Evolutionary conservation across 30 jellyfish, hydroid and myxozoan genomes (phyloP), one percentile per base, ranked within the genome.

Genomic region (Nemopilema nomurai): DNA sequence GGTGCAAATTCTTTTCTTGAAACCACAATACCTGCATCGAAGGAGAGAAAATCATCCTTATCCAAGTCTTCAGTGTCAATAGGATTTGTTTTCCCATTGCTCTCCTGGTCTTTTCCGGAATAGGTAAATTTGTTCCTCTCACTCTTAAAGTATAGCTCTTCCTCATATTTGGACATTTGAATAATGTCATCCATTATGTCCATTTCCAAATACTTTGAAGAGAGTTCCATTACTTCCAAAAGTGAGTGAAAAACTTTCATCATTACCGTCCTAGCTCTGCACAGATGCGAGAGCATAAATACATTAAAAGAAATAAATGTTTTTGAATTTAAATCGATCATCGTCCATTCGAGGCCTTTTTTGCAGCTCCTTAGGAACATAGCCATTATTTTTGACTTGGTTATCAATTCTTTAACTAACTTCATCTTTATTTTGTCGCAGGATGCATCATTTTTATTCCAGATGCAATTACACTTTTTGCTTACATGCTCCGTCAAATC

Each of bases 291-390:
- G 20, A 79, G 32, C 30, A 79, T 9, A 23, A 79, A 79, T 9
- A 28, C 24, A 33, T 79, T 23, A 24, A 64, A 79, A 23, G 89
- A 23, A 1, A 64, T 24, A 66, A 79, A 79, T 0, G 78, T 79
- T 25, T 29, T 68, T 13, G 72, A 79, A 20, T 62, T 49, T 8
- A 79, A 27, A 32, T 79, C 73, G 1, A 41, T 25, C 16, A 30
- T 79, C 0, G 79, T 28, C 74, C 76, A 31, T 53, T 74, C 19
- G 23, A 77, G n/a, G 17, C 51, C 87, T 16, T 17, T 18, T 32
- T 62, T 27, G 29, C 77, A 77, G 1, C 69, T 23, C 50, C 76
- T 77, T 24, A 77, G 76, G 1, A 62, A 6, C 30, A 52, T 77
- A 27, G 17, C 18, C 20, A 33, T 53, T 8, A 77, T 27, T 0